phyloP scores from a whole-genome alignment of 2,797 vertebrate genomes.

The Rhyacichthys aspro region DNA sequence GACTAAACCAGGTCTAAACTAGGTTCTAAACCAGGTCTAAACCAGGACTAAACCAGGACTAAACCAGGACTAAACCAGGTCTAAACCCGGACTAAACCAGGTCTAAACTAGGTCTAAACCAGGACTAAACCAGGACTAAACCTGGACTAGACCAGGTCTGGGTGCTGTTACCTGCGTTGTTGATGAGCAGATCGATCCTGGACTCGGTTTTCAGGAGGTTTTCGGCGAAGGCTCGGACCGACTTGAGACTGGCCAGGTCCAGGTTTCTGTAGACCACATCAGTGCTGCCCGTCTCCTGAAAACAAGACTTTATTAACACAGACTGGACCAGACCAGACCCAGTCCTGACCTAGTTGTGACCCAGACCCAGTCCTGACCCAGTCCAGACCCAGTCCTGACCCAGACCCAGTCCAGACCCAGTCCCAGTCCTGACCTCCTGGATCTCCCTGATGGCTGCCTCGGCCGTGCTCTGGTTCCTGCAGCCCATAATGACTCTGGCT shows the following conservation, averaged over 20 bases:
- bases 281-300: slow-evolving; percentile 82
- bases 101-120: background rate
- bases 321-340: too few species aligned
- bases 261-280: slow-evolving; percentile 86
- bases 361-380: too few species aligned
- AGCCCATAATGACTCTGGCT: slow-evolving; percentile 86
- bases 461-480: slow-evolving; percentile 76
- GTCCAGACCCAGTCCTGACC: too few species aligned
- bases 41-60: too few species aligned
- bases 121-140: background rate
- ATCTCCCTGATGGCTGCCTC: slow-evolving; percentile 82
- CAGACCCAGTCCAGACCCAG: too few species aligned
- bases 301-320: too few species aligned
- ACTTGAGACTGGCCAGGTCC: slow-evolving; percentile 84
- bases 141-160: background rate
- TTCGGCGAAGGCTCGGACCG: slow-evolving; percentile 81
- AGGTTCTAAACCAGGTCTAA: too few species aligned
- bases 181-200: slow-evolving; percentile 88
- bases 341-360: too few species aligned
- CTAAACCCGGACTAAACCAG: too few species aligned
- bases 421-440: slow-evolving; percentile 74
- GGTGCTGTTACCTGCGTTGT: slow-evolving; percentile 84
- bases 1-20: too few species aligned
- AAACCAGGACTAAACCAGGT: too few species aligned
- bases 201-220: slow-evolving; percentile 82